These are phyloP conservation scores for Trachelus stipa DNA, from an alignment of 2,888 invertebrate genomes.

Conservation along the genomic window DNA sequence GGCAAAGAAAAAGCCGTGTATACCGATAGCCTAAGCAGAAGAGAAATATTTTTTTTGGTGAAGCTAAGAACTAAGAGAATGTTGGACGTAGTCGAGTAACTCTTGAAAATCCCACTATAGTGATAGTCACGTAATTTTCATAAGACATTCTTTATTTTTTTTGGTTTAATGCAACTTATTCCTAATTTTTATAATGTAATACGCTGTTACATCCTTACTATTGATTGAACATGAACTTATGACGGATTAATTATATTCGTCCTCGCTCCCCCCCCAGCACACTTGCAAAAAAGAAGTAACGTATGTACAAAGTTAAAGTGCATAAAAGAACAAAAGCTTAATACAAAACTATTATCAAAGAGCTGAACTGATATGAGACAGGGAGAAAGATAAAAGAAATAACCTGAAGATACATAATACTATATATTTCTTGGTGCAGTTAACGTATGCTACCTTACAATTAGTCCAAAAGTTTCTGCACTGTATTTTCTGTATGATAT, in stretches of 20 bases:
- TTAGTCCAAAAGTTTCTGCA: conserved; percentile 3
- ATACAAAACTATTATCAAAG: background rate
- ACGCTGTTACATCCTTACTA: background rate
- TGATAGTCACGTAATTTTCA: background rate
- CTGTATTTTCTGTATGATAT: conserved; percentile 2
- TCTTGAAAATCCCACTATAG: background rate
- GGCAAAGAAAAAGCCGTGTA: background rate
- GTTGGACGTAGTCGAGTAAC: background rate
- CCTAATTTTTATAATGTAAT: background rate
- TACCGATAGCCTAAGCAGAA: background rate
- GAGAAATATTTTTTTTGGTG: background rate
- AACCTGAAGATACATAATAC: background rate
- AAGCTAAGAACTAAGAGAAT: background rate
- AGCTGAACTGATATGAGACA: background rate
- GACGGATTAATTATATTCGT: background rate
- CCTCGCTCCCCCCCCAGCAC: background rate
- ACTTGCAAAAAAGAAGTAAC: conserved; percentile 35
- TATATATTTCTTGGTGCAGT: conserved; percentile 1
- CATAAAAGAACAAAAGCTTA: conserved; percentile 14
- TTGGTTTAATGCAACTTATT: background rate
- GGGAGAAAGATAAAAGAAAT: background rate
- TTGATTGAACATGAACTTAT: background rate
- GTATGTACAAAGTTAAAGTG: conserved; percentile 40
- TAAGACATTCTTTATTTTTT: background rate
- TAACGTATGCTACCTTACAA: background rate